Base-by-base conservation (phyloP, 2,797 vertebrate species). In the Garrulus glandarius region DNA sequence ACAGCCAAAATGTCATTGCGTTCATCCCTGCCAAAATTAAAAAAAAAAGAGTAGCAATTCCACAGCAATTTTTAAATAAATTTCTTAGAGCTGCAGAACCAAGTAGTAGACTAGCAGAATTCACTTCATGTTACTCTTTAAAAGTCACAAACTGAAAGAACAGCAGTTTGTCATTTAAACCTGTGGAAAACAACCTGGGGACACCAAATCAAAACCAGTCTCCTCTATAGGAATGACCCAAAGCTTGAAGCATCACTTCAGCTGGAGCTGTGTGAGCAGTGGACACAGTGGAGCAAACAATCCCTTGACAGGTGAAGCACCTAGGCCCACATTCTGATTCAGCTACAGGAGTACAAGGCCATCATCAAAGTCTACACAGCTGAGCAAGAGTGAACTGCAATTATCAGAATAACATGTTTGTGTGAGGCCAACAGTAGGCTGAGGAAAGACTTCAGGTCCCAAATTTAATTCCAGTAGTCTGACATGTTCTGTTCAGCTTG, bases 1-100 rank as follows among this genome's bases (percentile, higher is more conserved):
- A 99, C 99, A 80, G 99, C 99, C 96, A 99, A 97, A 94, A 99
- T 98, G 97, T 99, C 99, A 97, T 99, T 99, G 98, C 99, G 99
- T 69, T 99, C 99, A 95, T 99, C 99, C 98, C 99, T 99, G 96
- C 84, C 37, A 52, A 79, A 78, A 83, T 96, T 93, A 18, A 41
- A 15, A 81, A 89, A 75, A 84, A 77, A 74, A 75, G n/a, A 13
- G 1, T 13, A 67, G 68, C 19, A 70, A 74, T 50, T 61, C 50
- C 37, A 50, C 30, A 69, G 53, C 1, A 3, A 52, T 39, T 52
- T 39, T 75, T 34, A 53, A 43, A 39, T 6, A 61, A 10, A 41
- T 37, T 50, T 57, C 52, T 64, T 30, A 61, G 23, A 64, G 39
- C 22, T 44, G 57, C 0, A 84, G 60, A 85, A 89, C 10, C n/a